These are phyloP conservation scores for Ceratoteleas bidentatus DNA, from an alignment of 1,140 invertebrate genomes.

Conservation along the genomic window DNA sequence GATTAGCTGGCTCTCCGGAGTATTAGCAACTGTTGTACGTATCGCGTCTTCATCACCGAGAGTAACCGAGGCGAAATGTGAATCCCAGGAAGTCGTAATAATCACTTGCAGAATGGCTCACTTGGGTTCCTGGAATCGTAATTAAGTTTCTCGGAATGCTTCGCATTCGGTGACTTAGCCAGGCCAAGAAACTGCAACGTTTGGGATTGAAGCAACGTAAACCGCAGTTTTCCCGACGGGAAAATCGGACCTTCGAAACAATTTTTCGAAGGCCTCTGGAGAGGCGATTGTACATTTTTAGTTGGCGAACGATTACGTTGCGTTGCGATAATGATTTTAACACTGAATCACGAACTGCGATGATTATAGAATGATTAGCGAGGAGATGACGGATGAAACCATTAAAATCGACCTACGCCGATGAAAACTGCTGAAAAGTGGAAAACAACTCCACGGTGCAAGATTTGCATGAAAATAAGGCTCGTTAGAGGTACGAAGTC, in stretches of 20 bases:
- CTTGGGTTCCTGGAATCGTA: constrained; percentile 32
- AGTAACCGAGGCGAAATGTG: constrained; percentile 45
- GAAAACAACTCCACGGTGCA: constrained; percentile 2
- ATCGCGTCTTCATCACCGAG: constrained; percentile 31
- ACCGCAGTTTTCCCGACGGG: not conserved
- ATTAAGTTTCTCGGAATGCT: constrained; percentile 43
- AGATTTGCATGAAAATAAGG: constrained; percentile 22
- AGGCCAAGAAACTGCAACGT: constrained; percentile 33
- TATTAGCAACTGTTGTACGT: constrained; percentile 36
- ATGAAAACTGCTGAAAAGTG: no score
- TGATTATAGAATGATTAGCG: no score
- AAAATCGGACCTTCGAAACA: not conserved
- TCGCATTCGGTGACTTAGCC: constrained; percentile 21
- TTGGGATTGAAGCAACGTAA: constrained; percentile 22
- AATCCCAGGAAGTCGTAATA: constrained; percentile 52
- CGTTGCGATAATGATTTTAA: no score
- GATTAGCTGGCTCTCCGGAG: constrained; percentile 36
- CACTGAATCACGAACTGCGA: no score
- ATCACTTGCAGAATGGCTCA: constrained; percentile 42
- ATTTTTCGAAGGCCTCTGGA: no score
- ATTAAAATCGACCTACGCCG: no score
- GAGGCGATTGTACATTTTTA: no score
- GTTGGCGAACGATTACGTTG: no score
- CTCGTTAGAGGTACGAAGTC: constrained; percentile 15
- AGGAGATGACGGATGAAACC: no score